Evolutionary conservation across 2,888 invertebrate genomes (phyloP).

Genomic region (Nineta flava): DNA sequence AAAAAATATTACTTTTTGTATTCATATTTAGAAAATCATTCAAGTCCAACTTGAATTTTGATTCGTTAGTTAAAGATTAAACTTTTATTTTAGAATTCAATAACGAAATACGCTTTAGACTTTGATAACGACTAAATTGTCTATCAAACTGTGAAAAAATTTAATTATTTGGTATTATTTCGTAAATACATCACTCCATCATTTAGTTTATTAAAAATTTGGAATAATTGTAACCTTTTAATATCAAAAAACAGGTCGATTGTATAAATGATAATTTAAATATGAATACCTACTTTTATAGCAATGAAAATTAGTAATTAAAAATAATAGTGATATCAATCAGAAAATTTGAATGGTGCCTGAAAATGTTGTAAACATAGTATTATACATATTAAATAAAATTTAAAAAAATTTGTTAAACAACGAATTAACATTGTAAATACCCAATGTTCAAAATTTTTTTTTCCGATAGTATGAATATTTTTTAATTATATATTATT

Average conservation of each 20-base stretch:
- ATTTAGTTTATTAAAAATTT: too few species aligned
- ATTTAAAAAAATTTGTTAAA: neutral
- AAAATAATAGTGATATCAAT: neutral
- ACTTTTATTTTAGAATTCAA: too few species aligned
- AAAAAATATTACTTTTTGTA: neutral
- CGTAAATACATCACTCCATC: too few species aligned
- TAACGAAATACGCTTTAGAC: too few species aligned
- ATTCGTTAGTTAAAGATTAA: too few species aligned
- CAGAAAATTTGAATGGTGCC: neutral
- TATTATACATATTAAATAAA: neutral
- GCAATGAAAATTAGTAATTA: neutral
- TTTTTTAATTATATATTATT: neutral
- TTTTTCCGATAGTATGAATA: neutral
- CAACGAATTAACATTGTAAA: neutral
- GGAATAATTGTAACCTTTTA: too few species aligned
- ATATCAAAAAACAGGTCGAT: neutral
- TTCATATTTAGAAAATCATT: too few species aligned
- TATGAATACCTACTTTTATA: neutral
- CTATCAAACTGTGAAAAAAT: too few species aligned
- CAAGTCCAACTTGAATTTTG: too few species aligned
- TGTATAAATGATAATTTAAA: neutral
- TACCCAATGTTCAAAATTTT: too few species aligned
- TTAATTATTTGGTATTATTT: too few species aligned
- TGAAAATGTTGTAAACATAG: neutral
- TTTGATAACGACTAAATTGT: too few species aligned